Percentiles rank a stretch among this genome's conserved stretches.
These are phyloP conservation scores for Steatornis caripensis DNA, from an alignment of 2,113 vertebrate species.

Conservation along the genomic window DNA sequence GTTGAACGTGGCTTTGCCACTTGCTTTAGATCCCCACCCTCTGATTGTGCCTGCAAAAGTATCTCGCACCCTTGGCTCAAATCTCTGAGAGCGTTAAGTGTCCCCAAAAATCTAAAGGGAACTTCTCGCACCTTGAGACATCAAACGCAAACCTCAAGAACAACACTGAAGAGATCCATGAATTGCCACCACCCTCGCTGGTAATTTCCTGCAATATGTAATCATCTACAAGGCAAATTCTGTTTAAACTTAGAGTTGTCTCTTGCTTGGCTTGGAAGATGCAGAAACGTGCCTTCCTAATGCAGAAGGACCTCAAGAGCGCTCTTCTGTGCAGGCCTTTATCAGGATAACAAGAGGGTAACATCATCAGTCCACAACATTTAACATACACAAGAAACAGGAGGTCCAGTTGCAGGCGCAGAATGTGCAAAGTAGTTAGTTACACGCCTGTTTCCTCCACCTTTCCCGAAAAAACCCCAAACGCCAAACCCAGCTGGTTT, in stretches of 20 bases:
- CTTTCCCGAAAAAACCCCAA: background rate
- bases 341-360: rapidly evolving
- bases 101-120: background rate
- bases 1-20: background rate
- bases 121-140: background rate
- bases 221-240: background rate
- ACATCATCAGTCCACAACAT: background rate
- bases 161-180: background rate
- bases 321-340: background rate
- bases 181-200: rapidly evolving
- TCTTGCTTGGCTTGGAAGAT: rapidly evolving
- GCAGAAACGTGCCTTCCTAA: background rate
- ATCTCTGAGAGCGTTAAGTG: background rate
- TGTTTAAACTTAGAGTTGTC: background rate
- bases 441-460: background rate
- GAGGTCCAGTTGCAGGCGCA: too few species aligned
- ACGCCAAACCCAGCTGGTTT: background rate
- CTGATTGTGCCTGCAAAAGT: background rate
- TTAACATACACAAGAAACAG: background rate
- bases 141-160: background rate
- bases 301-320: background rate
- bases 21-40: background rate
- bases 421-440: rapidly evolving
- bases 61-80: background rate
- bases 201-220: background rate